These are phyloP conservation scores for Charina bottae DNA, from an alignment of 2,113 vertebrate species.

Conservation along the genomic window DNA sequence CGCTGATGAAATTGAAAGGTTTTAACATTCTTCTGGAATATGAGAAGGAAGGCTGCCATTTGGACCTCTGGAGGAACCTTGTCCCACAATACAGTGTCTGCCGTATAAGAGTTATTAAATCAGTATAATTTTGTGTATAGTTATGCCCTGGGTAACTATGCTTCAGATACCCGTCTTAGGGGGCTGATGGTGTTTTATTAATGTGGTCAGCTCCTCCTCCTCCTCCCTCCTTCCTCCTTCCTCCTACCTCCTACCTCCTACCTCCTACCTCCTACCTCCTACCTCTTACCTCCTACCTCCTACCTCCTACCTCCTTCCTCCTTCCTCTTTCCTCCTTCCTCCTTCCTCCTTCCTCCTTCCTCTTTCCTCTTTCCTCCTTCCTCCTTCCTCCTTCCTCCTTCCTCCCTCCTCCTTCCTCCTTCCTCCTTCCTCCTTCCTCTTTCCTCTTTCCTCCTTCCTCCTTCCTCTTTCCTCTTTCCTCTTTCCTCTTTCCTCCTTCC, in stretches of 20 bases:
- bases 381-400: fast-evolving
- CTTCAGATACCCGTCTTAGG: neutral
- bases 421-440: fast-evolving
- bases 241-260: fast-evolving
- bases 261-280: fast-evolving
- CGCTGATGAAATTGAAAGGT: too few relatives aligned
- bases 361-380: neutral
- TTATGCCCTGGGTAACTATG: neutral
- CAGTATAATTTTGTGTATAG: neutral
- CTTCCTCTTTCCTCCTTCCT: fast-evolving
- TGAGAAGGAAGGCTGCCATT: too few relatives aligned
- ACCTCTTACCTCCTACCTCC: fast-evolving
- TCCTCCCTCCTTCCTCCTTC: fast-evolving
- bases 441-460: fast-evolving
- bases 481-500: fast-evolving
- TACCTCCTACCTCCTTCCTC: neutral
- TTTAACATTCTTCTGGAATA: too few relatives aligned
- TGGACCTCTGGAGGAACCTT: too few relatives aligned
- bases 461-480: neutral
- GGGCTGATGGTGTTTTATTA: neutral
- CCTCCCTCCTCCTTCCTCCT: neutral
- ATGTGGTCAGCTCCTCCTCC: neutral
- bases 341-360: fast-evolving
- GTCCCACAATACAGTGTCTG: too few relatives aligned
- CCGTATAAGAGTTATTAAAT: neutral